Evolutionary conservation across 2,888 invertebrate species (phyloP), one percentile per base, ranked within the genome.

Genomic region (Panopea generosa): DNA sequence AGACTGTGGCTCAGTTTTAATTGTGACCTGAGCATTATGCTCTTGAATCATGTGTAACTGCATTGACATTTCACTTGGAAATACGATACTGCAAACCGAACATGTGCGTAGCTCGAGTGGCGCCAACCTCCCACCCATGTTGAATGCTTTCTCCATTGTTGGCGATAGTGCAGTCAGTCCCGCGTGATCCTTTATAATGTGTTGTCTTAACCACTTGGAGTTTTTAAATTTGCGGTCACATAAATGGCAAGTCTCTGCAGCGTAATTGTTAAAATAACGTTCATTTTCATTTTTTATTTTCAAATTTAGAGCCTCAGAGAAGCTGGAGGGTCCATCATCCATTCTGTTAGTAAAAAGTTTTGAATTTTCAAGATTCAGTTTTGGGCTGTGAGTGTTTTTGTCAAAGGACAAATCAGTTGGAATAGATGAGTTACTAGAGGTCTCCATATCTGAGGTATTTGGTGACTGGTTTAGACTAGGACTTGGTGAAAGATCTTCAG

Each of bases 31-130:
- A 26, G 89, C 89, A 80, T 89, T 87, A 66, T 93, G 93, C 74
- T 92, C 92, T 82, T 92, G 93, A 69, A 93, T 92, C 84, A 93
- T 89, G 87, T 94, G 94, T 20, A 93, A 88, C 81, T 93, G 93
- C 76, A 93, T 91, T 20, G 91, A 89, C 55, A 91, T 87, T 62
- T 91, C 89, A 80, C 92, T 92, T 43, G 91, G 87, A 78, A 93
- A 93, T 52, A 87, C 85, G 66, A 91, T 88, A 49, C 92, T 91
- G 85, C 93, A 94, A 27, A 93, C 84, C 55, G 91, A 84, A 74
- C 91, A 91, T 49, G 87, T 86, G 56, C 87, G 85, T 26, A 79
- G 77, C 60, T 87, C 86, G 22, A 79, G 63, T 2, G 68, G 75
- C 20, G 69, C 76, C 45, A 33, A 61, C 49, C 67, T 62, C 24